phyloP scores from a whole-genome alignment of 2,888 invertebrate species.

The Acleris literana region DNA sequence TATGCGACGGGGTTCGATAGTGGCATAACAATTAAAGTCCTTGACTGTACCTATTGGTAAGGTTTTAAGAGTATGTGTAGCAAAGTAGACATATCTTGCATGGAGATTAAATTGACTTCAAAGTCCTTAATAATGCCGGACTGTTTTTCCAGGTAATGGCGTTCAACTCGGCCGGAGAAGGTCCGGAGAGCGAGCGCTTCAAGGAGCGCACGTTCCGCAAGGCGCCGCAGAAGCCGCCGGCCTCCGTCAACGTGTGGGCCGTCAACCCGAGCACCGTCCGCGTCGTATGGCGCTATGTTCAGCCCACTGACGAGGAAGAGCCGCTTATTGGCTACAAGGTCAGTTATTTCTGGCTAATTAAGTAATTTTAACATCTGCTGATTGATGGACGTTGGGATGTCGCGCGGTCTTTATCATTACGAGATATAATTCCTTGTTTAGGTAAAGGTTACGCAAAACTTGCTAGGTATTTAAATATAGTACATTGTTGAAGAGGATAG shows the following conservation, averaged over 20 bases:
- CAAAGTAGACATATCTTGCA: too few relatives aligned
- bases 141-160: constrained; percentile 88
- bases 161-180: constrained; percentile 97
- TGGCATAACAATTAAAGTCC: too few relatives aligned
- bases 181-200: constrained; percentile 96
- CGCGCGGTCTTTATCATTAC: background rate
- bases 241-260: constrained; percentile 93
- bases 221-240: constrained; percentile 97
- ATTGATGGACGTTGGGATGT: background rate
- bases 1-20: too few relatives aligned
- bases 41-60: too few relatives aligned
- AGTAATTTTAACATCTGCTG: background rate
- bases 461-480: too few relatives aligned
- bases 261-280: constrained; percentile 93
- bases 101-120: too few relatives aligned
- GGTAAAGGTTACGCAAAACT: too few relatives aligned
- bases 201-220: constrained; percentile 94
- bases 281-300: constrained; percentile 97
- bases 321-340: constrained; percentile 97
- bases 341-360: constrained; percentile 29
- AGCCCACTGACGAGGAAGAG: constrained; percentile 95
- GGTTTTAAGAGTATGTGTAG: too few relatives aligned
- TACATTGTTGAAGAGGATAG: too few relatives aligned
- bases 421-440: too few relatives aligned
- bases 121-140: too few relatives aligned